These are phyloP conservation scores for Embidobia sp. DNA, from an alignment of 2,888 invertebrate species.

Conservation along the genomic window DNA sequence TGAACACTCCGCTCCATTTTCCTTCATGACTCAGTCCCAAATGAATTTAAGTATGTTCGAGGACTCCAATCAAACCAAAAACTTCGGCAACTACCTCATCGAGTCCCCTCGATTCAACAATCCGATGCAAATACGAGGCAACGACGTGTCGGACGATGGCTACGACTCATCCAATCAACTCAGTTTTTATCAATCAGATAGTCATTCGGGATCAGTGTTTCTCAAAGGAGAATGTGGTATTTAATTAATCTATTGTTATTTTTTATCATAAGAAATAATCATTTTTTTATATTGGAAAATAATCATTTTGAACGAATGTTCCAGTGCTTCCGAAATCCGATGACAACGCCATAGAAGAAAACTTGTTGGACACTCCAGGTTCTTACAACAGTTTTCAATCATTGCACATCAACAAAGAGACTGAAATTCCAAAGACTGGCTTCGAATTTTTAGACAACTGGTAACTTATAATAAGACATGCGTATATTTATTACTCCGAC, in stretches of 20 bases:
- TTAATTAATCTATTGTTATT: too few species aligned
- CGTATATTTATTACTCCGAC: too few species aligned
- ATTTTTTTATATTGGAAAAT: too few species aligned
- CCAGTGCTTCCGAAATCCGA: slow-evolving; percentile 73
- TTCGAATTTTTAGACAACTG: slow-evolving; percentile 84
- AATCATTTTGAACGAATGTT: too few species aligned
- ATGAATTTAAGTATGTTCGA: slow-evolving; percentile 84
- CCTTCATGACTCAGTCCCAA: slow-evolving; percentile 92
- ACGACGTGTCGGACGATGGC: slow-evolving; percentile 72
- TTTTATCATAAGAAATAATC: too few species aligned
- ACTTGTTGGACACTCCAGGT: slow-evolving; percentile 77
- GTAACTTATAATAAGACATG: too few species aligned
- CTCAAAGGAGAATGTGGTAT: slow-evolving; percentile 73
- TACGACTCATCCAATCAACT: slow-evolving; percentile 74
- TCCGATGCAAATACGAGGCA: slow-evolving; percentile 71
- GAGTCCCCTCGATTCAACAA: slow-evolving; percentile 75
- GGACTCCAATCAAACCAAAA: slow-evolving; percentile 68
- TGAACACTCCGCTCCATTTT: slow-evolving; percentile 93
- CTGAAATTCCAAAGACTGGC: slow-evolving; percentile 83
- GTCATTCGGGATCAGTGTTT: slow-evolving; percentile 74
- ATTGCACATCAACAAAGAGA: slow-evolving; percentile 76
- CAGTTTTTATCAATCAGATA: slow-evolving; percentile 76
- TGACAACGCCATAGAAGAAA: slow-evolving; percentile 76
- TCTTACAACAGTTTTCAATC: slow-evolving; percentile 78
- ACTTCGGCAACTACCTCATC: slow-evolving; percentile 72